These are phyloP conservation scores for Myopa tessellatipennis DNA, from an alignment of 2,888 invertebrate genomes.

Conservation along the genomic window DNA sequence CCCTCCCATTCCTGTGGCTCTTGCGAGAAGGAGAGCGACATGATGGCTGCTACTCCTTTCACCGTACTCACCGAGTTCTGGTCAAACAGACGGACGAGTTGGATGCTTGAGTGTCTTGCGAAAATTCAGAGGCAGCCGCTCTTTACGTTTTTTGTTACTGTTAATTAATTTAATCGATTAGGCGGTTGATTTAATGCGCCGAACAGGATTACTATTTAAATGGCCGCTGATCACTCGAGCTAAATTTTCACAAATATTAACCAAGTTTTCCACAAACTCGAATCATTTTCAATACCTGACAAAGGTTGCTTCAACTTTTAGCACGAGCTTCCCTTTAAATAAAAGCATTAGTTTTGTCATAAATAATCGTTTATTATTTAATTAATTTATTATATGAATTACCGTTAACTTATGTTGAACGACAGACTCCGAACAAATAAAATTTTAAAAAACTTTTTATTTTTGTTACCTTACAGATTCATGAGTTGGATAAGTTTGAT, in stretches of 20 bases:
- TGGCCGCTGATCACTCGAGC: background rate
- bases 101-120: slow-evolving; percentile 52
- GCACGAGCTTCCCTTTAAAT: background rate
- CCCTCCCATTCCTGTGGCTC: too few species aligned
- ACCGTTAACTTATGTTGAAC: background rate
- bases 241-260: background rate
- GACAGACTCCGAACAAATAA: background rate
- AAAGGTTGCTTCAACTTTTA: background rate
- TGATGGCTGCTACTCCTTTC: slow-evolving; percentile 53
- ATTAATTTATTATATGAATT: too few species aligned
- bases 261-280: background rate
- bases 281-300: background rate
- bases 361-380: too few species aligned
- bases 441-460: too few species aligned
- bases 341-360: background rate
- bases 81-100: slow-evolving; percentile 42
- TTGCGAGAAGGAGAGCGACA: slow-evolving; percentile 48
- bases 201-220: slow-evolving; percentile 34
- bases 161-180: slow-evolving; percentile 66
- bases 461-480: too few species aligned
- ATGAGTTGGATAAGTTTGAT: too few species aligned
- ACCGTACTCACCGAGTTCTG: slow-evolving; percentile 48
- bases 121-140: slow-evolving; percentile 54
- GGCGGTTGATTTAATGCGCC: slow-evolving; percentile 61
- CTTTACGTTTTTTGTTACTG: slow-evolving; percentile 49